Conservation (phyloP, 2,797 vertebrate species). For the Acomys russatus region DNA sequence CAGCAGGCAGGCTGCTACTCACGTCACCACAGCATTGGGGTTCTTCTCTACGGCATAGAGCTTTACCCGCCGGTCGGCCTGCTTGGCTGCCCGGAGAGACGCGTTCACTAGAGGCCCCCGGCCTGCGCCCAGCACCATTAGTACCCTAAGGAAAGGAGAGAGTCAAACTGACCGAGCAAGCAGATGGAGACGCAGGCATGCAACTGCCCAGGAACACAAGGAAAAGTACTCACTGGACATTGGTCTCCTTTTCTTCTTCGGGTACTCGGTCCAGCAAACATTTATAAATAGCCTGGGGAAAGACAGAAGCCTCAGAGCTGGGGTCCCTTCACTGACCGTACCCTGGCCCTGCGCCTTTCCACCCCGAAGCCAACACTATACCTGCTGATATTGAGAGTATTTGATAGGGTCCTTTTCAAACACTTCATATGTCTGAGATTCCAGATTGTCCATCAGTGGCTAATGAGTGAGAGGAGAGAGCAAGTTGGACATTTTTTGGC, state of each 20-base stretch:
- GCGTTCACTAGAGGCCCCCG: conserved; percentile 96
- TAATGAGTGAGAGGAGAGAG: conserved; percentile 75
- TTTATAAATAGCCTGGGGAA: conserved; percentile 94
- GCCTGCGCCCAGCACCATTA: conserved; percentile 97
- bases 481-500: conserved; percentile 24
- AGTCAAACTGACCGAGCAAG: conserved; percentile 7
- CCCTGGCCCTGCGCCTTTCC: neutral
- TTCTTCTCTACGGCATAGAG: conserved; percentile 97
- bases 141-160: conserved; percentile 88
- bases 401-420: conserved; percentile 98
- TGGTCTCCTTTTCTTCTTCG: conserved; percentile 95
- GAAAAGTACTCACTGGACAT: conserved; percentile 92
- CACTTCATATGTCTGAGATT: conserved; percentile 97
- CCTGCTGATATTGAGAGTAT: conserved; percentile 97
- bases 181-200: neutral
- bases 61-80: conserved; percentile 92
- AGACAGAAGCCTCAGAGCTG: neutral
- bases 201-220: neutral
- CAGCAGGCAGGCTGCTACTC: conserved; percentile 81
- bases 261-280: conserved; percentile 96
- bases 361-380: conserved; percentile 79
- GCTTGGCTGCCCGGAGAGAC: conserved; percentile 93
- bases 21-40: conserved; percentile 96
- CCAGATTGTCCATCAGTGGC: conserved; percentile 98
- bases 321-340: neutral